A percentile compares a stretch with the other conserved stretches of the same genome.
Conservation (phyloP, 2,888 invertebrate genomes). For the Pasiphila rectangulata region DNA sequence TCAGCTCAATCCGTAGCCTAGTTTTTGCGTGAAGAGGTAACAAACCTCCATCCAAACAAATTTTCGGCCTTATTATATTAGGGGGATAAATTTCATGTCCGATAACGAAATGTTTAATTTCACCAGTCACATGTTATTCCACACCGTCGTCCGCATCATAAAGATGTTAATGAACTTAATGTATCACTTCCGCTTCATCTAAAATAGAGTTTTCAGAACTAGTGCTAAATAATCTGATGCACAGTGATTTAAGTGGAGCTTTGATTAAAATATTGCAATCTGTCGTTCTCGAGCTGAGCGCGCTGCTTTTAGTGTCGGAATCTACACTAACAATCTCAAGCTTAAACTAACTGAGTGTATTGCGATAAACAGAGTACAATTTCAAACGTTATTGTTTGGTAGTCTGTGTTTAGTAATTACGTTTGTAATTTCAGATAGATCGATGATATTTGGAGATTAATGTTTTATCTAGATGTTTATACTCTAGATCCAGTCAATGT, state of each 20-base stretch:
- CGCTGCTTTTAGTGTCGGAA: constrained; percentile 8
- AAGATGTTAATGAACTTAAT: constrained; percentile 25
- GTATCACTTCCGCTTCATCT: constrained; percentile 15
- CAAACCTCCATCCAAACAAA: too few relatives aligned
- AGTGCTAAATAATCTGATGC: constrained; percentile 20
- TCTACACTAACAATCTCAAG: background rate
- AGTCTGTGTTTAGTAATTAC: too few relatives aligned
- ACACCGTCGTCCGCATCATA: constrained; percentile 3
- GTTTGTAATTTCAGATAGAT: too few relatives aligned
- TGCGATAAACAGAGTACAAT: background rate
- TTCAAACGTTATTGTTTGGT: too few relatives aligned
- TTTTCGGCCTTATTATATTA: too few relatives aligned
- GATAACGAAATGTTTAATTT: constrained; percentile 1
- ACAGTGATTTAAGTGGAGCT: constrained; percentile 20
- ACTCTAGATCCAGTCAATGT: too few relatives aligned
- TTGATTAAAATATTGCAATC: constrained; percentile 25
- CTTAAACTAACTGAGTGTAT: background rate
- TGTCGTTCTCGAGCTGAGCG: constrained; percentile 7
- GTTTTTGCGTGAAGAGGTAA: too few relatives aligned
- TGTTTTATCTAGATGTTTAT: too few relatives aligned
- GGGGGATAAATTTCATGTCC: too few relatives aligned
- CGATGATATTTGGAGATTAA: too few relatives aligned
- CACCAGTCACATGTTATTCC: background rate
- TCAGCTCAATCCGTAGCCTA: too few relatives aligned
- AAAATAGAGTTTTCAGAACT: constrained; percentile 22